Percentiles rank a stretch among this genome's conserved stretches.
Evolutionary conservation across 1,140 invertebrate species (phyloP).

Genomic region (Aphaenogaster rudis): DNA sequence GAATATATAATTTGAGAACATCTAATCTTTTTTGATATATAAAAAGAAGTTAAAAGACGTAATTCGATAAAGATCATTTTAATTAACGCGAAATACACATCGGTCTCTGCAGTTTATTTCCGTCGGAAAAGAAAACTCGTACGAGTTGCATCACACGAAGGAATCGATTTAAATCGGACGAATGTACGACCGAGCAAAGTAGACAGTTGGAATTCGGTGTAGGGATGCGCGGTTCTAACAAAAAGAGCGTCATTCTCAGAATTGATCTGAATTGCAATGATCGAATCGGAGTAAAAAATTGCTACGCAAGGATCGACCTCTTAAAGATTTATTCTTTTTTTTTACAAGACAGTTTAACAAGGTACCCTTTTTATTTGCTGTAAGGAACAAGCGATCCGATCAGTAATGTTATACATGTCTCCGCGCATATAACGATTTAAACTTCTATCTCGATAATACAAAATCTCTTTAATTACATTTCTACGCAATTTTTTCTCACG

Average conservation of each 20-base stretch:
- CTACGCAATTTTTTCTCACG: neutral
- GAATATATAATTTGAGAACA: neutral
- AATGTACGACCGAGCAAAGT: slow-evolving; percentile 18
- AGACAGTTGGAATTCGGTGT: slow-evolving; percentile 57
- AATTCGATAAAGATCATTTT: slow-evolving; percentile 51
- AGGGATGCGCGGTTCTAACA: slow-evolving; percentile 57
- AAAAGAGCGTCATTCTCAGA: slow-evolving; percentile 69
- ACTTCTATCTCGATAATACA: neutral
- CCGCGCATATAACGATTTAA: neutral
- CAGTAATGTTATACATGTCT: neutral
- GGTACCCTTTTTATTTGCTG: slow-evolving; percentile 16
- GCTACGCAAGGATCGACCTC: slow-evolving; percentile 46
- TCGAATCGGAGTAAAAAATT: slow-evolving; percentile 71
- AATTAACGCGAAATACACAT: slow-evolving; percentile 48
- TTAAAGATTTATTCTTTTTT: slow-evolving; percentile 41
- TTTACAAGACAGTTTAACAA: slow-evolving; percentile 61
- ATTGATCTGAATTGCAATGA: slow-evolving; percentile 74
- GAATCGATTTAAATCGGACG: slow-evolving; percentile 72
- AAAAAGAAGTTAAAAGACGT: neutral
- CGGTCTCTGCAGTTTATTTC: slow-evolving; percentile 32
- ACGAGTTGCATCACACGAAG: slow-evolving; percentile 23
- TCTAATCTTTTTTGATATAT: neutral
- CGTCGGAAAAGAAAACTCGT: slow-evolving; percentile 32
- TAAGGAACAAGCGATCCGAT: slow-evolving; percentile 14
- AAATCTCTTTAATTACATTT: neutral